Evolutionary conservation across 1,140 invertebrate genomes (phyloP), one percentile per base, ranked within the genome.

Genomic region (Centruroides vittatus): DNA sequence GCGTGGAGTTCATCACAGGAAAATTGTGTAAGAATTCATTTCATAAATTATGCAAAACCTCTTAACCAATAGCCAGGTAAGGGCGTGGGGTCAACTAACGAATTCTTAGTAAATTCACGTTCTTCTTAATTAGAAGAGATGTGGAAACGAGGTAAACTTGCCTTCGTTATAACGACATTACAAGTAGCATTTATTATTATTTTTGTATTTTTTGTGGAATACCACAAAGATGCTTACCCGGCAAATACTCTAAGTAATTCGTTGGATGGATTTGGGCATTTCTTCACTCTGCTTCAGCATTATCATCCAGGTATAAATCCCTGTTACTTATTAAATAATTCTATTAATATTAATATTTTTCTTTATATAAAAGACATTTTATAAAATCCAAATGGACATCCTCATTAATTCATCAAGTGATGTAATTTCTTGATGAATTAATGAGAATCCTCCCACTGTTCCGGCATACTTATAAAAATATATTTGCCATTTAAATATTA

Each of bases 101-200:
- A 41, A 41, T 41, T 41, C 8, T 41, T 41, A 41, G 5, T 8
- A 41, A 41, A 6, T 41, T 5, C 41, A 8, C 8, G 41, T 6
- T 41, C 41, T 6, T 6, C 41, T 41, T 5, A 8, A 41, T 41
- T 8, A 23, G 23, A 5, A 41, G 41, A 41, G 62, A 57, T 12
- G 4, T 60, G 48, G 35, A 47, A 57, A 35, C 52, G 58, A 7
- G 35, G 57, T 10, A 70, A 73, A 57, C 67, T 75, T 55, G 57
- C 67, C 7, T 36, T 68, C 3, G 41, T 73, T n/a, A 53, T 76
- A n/a, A 35, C 73, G 12, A 51, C 67, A 0, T 48, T 76, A 13
- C 67, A 76, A 63, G 60, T 75, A 9, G 57, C 69, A 7, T 73
- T 77, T 55, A 69, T 78, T 47, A 67, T 78, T 7, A 56, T 78